Percentiles rank a stretch among this genome's conserved stretches.
Evolutionary conservation across 2,113 vertebrate genomes (phyloP).

Genomic region (Microcebus tavaratra): DNA sequence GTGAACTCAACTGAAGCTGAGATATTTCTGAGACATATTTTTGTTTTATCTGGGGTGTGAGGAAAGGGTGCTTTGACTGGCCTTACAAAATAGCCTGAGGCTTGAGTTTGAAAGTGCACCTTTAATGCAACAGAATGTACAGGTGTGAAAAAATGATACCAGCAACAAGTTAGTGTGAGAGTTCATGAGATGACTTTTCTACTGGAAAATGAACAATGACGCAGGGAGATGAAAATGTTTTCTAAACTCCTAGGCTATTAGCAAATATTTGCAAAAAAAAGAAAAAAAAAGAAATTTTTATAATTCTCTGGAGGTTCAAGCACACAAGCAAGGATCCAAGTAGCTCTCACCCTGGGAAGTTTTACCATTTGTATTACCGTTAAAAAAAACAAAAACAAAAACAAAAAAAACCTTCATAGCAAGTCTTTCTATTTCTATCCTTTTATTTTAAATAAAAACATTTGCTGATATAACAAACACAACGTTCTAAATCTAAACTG

Average conservation of each 20-base stretch:
- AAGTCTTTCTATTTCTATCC: background rate
- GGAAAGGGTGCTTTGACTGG: background rate
- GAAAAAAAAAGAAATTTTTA: constrained; percentile 50
- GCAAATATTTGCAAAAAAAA: constrained; percentile 51
- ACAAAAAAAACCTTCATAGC: constrained; percentile 4
- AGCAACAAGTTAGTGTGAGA: background rate
- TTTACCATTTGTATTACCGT: background rate
- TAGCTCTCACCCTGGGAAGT: background rate
- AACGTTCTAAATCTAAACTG: constrained; percentile 30
- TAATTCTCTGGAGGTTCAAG: constrained; percentile 22
- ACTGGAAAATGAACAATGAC: constrained; percentile 54
- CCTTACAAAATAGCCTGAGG: background rate
- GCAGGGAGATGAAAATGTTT: constrained; percentile 51
- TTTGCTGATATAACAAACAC: constrained; percentile 26
- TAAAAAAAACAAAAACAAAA: constrained; percentile 22
- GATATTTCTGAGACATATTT: background rate
- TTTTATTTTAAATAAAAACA: constrained; percentile 21
- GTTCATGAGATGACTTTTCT: background rate
- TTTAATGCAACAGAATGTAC: background rate
- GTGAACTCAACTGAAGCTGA: background rate
- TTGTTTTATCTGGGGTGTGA: background rate
- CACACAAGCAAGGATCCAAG: background rate
- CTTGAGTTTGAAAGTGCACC: background rate
- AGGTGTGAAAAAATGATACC: background rate
- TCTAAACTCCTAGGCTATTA: constrained; percentile 27